Evolutionary conservation across 2,113 vertebrate species (phyloP).

Genomic region (Theristicus caerulescens): DNA sequence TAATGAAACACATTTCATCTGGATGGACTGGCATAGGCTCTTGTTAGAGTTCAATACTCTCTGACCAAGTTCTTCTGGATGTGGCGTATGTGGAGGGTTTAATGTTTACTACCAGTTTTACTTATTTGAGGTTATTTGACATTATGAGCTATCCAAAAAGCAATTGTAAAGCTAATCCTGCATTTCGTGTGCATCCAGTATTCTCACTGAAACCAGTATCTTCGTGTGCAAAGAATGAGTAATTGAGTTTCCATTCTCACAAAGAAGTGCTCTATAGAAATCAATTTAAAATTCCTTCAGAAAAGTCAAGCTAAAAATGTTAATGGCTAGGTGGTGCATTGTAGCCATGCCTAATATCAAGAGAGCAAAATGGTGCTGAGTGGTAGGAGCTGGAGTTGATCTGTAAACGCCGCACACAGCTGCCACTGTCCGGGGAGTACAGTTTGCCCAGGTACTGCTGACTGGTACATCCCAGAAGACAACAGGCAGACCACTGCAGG

Average conservation of each 20-base stretch:
- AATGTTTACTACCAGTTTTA: background rate
- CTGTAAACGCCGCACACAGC: background rate
- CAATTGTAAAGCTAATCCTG: background rate
- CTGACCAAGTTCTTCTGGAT: background rate
- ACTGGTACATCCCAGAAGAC: background rate
- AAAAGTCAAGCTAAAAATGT: background rate
- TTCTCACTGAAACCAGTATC: background rate
- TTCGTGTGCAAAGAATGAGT: background rate
- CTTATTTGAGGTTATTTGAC: background rate
- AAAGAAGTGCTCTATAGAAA: background rate
- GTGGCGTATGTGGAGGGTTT: background rate
- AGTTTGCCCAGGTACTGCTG: background rate
- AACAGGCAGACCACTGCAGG: fast-evolving
- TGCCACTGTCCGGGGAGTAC: background rate
- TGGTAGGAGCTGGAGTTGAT: background rate
- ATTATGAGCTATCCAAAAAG: background rate
- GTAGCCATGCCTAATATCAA: background rate
- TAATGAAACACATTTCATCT: background rate
- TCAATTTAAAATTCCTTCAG: background rate
- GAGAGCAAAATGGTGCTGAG: background rate
- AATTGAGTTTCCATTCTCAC: background rate
- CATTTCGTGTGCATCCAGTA: background rate
- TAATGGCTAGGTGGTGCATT: background rate
- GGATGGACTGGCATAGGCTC: background rate
- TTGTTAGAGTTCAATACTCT: background rate